Conservation (phyloP, 2,113 vertebrate genomes). For the Baryphthengus martii region DNA sequence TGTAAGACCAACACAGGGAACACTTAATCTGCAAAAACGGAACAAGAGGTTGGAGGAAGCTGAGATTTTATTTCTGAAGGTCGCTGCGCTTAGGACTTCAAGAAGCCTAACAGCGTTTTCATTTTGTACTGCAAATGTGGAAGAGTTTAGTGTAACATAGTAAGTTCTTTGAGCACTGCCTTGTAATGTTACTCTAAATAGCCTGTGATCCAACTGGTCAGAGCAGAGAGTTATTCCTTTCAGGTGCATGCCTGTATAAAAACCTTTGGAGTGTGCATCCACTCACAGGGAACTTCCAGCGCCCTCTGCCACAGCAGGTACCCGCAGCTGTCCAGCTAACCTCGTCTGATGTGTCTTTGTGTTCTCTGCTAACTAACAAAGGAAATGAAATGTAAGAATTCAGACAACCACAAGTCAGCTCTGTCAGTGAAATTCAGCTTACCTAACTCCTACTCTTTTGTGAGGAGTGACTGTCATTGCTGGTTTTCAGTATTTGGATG, state of each 20-base stretch:
- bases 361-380: not conserved
- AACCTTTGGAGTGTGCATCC: not conserved
- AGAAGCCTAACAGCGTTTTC: not conserved
- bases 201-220: conserved; percentile 37
- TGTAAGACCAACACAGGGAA: accelerated
- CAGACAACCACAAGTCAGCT: too few relatives aligned
- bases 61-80: not conserved
- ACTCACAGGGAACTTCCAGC: not conserved
- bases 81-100: not conserved
- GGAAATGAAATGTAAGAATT: too few relatives aligned
- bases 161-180: not conserved
- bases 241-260: conserved; percentile 68
- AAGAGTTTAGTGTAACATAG: not conserved
- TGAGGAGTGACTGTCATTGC: accelerated
- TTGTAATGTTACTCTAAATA: conserved; percentile 75
- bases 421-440: not conserved
- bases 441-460: accelerated
- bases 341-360: accelerated
- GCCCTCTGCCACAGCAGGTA: not conserved
- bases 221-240: conserved; percentile 34
- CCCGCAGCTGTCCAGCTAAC: not conserved
- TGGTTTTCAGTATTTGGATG: not conserved
- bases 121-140: not conserved
- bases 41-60: not conserved
- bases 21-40: accelerated